Conservation (phyloP, 2,888 invertebrate genomes). For the Apamea crenata region DNA sequence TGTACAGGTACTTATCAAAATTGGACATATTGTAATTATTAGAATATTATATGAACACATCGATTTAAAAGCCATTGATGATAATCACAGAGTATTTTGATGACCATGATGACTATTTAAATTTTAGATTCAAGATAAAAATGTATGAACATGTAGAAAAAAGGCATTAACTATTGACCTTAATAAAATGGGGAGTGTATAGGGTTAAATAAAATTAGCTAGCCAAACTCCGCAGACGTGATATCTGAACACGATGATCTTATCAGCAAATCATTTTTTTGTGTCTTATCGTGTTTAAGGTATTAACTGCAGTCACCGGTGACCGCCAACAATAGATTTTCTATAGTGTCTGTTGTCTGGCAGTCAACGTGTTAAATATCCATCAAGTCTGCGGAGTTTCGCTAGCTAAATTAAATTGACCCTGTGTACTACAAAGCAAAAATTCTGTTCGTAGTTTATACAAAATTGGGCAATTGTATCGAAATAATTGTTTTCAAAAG, state of each 20-base stretch:
- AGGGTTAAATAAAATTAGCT: too few relatives aligned
- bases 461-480: constrained; percentile 2
- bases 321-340: too few relatives aligned
- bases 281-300: too few relatives aligned
- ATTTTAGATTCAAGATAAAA: constrained; percentile 34
- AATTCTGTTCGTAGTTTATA: not conserved
- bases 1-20: constrained; percentile 9
- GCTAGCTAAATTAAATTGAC: too few relatives aligned
- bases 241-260: too few relatives aligned
- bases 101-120: constrained; percentile 2
- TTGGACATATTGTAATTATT: constrained; percentile 6
- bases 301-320: too few relatives aligned
- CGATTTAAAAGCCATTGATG: constrained; percentile 33
- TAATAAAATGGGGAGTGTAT: not conserved
- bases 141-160: constrained; percentile 15
- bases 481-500: constrained; percentile 4
- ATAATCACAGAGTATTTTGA: constrained; percentile 6
- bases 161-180: not conserved
- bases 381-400: not conserved
- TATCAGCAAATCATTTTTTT: too few relatives aligned
- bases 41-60: constrained; percentile 24
- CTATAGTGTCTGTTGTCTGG: too few relatives aligned
- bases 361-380: too few relatives aligned
- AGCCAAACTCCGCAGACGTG: too few relatives aligned
- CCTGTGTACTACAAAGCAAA: not conserved